Conservation (phyloP, 2,113 vertebrate genomes). For the Aegotheles bennettii region DNA sequence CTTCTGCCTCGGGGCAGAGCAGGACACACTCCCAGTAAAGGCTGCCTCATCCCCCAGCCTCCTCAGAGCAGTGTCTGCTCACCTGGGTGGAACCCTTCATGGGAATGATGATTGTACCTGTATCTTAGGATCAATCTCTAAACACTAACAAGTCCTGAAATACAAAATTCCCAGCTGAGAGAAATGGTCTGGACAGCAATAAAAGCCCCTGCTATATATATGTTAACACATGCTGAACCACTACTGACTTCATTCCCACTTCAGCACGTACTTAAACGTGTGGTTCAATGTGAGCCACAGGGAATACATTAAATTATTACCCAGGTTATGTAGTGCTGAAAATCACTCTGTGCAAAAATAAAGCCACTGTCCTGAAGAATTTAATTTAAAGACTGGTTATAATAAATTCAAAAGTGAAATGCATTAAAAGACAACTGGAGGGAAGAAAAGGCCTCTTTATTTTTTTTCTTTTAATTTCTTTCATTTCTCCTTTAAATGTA, state of each 20-base stretch:
- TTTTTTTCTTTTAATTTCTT: background rate
- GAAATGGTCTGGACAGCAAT: background rate
- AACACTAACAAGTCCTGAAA: background rate
- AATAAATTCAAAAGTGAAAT: background rate
- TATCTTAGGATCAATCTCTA: background rate
- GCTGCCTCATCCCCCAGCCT: rapidly evolving
- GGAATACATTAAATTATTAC: background rate
- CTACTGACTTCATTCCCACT: background rate
- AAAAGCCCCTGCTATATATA: background rate
- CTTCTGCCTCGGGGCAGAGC: too few relatives aligned
- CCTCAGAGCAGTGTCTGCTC: background rate
- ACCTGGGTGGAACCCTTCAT: background rate
- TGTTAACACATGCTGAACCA: background rate
- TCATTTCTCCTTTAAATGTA: background rate
- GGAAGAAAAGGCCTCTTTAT: background rate
- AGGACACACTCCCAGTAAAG: rapidly evolving
- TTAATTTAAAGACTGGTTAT: background rate
- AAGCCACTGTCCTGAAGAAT: background rate
- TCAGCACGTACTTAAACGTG: background rate
- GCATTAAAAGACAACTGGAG: background rate
- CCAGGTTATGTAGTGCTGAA: background rate
- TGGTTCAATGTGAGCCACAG: background rate
- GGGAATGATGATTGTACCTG: rapidly evolving
- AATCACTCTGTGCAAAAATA: background rate
- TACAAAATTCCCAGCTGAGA: background rate